Conservation (phyloP, 2,113 vertebrate species). For the Haplochromis vanheusdeni region DNA sequence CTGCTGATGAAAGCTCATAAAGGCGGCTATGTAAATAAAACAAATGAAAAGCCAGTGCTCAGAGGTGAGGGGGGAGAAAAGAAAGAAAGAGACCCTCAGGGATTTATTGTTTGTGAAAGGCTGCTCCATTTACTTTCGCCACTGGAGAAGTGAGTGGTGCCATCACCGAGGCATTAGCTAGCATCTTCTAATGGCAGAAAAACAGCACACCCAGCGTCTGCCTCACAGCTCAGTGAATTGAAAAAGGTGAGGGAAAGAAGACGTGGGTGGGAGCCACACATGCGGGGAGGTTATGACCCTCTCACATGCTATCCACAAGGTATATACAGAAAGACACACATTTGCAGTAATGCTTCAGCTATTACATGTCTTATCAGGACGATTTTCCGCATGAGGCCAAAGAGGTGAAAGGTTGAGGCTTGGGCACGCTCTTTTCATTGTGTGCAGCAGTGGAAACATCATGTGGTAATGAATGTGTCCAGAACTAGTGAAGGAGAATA, state of each 20-base stretch:
- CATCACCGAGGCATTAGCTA: constrained; percentile 52
- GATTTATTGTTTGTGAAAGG: constrained; percentile 70
- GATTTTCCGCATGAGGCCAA: constrained; percentile 78
- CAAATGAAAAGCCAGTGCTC: constrained; percentile 65
- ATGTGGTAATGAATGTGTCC: constrained; percentile 68
- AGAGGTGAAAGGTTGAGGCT: constrained; percentile 73
- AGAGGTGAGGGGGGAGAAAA: constrained; percentile 46
- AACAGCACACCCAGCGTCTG: not conserved
- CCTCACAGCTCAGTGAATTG: constrained; percentile 33
- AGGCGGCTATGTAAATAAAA: not conserved
- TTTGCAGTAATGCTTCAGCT: constrained; percentile 49
- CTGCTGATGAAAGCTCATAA: too few relatives aligned
- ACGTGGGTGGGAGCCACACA: constrained; percentile 34
- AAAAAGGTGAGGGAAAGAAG: constrained; percentile 23
- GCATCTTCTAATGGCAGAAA: constrained; percentile 50
- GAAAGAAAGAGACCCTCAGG: constrained; percentile 42
- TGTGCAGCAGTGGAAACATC: constrained; percentile 51
- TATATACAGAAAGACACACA: constrained; percentile 25
- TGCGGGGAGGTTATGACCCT: constrained; percentile 19
- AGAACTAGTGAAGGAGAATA: constrained; percentile 56
- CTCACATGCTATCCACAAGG: constrained; percentile 26
- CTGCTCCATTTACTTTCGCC: constrained; percentile 70
- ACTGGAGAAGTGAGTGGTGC: constrained; percentile 55
- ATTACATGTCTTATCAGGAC: constrained; percentile 70
- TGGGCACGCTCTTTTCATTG: constrained; percentile 38